Base-by-base conservation (phyloP, 1,140 invertebrate genomes). In the Drosophila lowei region DNA sequence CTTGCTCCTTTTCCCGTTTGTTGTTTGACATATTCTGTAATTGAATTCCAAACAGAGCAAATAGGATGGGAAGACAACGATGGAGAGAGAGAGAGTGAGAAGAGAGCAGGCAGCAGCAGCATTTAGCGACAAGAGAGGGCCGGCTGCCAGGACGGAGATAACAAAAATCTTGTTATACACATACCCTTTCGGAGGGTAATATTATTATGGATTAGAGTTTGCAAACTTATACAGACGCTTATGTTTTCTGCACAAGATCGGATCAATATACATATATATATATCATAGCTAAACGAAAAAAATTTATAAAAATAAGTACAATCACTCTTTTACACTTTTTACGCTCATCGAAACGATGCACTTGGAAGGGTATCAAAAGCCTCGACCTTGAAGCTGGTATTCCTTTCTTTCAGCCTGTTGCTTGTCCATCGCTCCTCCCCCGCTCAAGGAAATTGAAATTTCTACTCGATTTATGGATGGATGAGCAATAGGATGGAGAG, bases 21-120 rank as follows among this genome's bases (percentile, higher is more conserved):
- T 77, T 88, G 77, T 86, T 81, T 88, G 81, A 86, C 81, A 86
- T 81, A 81, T 86, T 88, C 76, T 83, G 83, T 86, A 86, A 86
- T 86, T 86, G 81, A 86, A 88, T 86, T 85, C 79, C 57, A 65
- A 80, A 77, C 72, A 56, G 47, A 57, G 34, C 55, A 64, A 55
- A 48, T 46, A 13, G 6, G 28, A 16, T 30, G 42, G 42, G 16
- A 15, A 21, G 52, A 11, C 28, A 48, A 44, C 34, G 16, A 41
- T 25, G 5, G 30, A 18, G 44, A 9, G 9, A 18, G 2, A 34
- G 30, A 9, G 9, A 9, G 9, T 11, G 30, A 9, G 30, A 9
- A 9, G 34, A 38, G 3, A 38, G 34, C 34, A 18, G 18, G 2
- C 44, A 47, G 44, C 15, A 38, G 11, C 9, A 13, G 50, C 34